These are phyloP conservation scores for Amblyopsis hoosieri DNA, from an alignment of 2,797 vertebrate species.

Conservation along the genomic window DNA sequence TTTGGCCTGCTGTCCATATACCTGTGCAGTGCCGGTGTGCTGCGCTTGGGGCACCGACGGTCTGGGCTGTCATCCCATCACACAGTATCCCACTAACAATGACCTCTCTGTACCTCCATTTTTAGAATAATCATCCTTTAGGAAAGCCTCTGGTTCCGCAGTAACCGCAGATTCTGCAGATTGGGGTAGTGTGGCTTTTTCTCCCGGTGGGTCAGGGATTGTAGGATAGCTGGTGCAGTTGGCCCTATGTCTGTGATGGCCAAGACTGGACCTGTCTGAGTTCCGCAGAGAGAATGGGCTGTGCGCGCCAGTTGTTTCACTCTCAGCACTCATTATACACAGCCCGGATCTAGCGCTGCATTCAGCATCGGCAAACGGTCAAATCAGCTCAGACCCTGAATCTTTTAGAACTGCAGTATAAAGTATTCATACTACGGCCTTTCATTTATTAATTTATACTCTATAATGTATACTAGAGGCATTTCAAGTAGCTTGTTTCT, in stretches of 20 bases:
- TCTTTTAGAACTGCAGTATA: slow-evolving; percentile 41
- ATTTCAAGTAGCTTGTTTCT: too few relatives aligned
- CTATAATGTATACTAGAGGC: not conserved
- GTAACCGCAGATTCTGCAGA: slow-evolving; percentile 16
- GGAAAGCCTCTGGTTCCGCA: not conserved
- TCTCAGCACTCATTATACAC: slow-evolving; percentile 49
- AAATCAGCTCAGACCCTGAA: slow-evolving; percentile 22
- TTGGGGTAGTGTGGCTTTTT: slow-evolving; percentile 22
- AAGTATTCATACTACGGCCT: slow-evolving; percentile 13
- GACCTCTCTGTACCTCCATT: not conserved
- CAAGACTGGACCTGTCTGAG: slow-evolving; percentile 2
- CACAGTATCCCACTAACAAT: too few relatives aligned
- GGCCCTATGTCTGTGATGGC: not conserved
- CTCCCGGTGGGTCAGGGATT: slow-evolving; percentile 15
- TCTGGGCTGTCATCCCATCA: too few relatives aligned
- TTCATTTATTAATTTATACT: slow-evolving; percentile 12
- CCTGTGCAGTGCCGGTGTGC: not conserved
- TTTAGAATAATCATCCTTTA: slow-evolving; percentile 9
- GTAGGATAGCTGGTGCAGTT: slow-evolving; percentile 4
- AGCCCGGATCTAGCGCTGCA: slow-evolving; percentile 22
- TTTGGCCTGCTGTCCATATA: not conserved
- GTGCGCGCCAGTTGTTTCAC: slow-evolving; percentile 63
- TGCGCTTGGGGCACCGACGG: not conserved
- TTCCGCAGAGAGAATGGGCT: slow-evolving; percentile 30
- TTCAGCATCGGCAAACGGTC: slow-evolving; percentile 33